Base-by-base conservation (phyloP, 1,140 invertebrate genomes). In the Elysia chlorotica region DNA sequence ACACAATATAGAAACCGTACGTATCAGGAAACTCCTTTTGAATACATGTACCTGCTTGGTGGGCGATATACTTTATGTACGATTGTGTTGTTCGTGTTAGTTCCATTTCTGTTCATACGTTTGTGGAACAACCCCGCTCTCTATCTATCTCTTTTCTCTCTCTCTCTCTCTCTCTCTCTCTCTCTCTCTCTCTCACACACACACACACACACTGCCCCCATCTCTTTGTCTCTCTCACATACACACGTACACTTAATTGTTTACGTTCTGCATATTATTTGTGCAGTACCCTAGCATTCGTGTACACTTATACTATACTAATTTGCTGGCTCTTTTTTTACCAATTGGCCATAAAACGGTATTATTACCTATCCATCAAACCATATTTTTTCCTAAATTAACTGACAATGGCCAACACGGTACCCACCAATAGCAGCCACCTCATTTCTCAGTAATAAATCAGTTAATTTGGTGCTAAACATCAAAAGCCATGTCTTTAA, bases 211-310 rank as follows among this genome's bases (percentile, higher is more conserved):
- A 19, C 53, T 4, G 35, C 23, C 53, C 35, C 53, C 25, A 25
- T 70, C 53, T 70, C 28, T 56, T 30, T 57, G 3, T 70, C 67
- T 70, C 48, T 35, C 53, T 35, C 17, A 30, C 23, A 35, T 54
- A 31, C 38, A 35, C 30, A 28, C 36, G 10, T 2, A 37, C 63
- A 21, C 10, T n/a, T 25, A 48, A 48, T 14, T 37, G 14, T 19
- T 36, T 17, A 6, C 5, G 31, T 23, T 3, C 14, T n/a, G 38
- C 61, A 63, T 33, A 33, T 21, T 30, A n/a, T n/a, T 33, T 30
- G 25, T n/a, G 21, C 25, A 25, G 33, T 21, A 25, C 61, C 25
- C 31, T 23, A 21, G 35, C 61, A n/a, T n/a, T n/a, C n/a, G n/a
- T n/a, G n/a, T n/a, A n/a, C n/a, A n/a, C n/a, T n/a, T n/a, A n/a